Conservation (phyloP, 2,888 invertebrate genomes). For the Dryococelus australis region DNA sequence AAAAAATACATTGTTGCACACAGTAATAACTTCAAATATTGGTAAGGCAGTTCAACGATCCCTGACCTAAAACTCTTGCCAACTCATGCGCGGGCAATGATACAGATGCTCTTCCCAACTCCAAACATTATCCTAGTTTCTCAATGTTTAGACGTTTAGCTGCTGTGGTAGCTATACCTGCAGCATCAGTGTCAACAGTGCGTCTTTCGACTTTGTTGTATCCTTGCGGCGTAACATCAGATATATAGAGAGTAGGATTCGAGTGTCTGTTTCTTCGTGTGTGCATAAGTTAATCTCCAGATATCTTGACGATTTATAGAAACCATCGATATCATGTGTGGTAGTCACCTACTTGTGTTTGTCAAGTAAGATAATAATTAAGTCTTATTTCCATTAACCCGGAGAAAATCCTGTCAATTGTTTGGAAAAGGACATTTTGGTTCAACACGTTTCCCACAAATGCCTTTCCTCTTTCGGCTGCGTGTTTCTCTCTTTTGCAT, state of each 20-base stretch:
- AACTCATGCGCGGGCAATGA: conserved; percentile 5
- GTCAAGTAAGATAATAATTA: neutral
- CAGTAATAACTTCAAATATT: neutral
- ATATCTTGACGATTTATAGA: conserved; percentile 5
- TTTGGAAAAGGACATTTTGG: conserved; percentile 3
- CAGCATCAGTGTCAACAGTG: neutral
- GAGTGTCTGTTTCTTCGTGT: neutral
- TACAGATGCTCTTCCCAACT: neutral
- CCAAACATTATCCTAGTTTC: neutral
- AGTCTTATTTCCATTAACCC: conserved; percentile 3
- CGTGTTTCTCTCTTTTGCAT: neutral
- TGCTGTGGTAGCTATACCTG: neutral
- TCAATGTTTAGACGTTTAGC: neutral
- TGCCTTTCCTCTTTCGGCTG: neutral
- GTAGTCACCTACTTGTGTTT: neutral
- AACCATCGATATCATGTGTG: neutral
- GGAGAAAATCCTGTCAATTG: neutral
- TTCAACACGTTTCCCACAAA: neutral
- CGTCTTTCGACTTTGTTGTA: neutral
- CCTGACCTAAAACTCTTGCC: neutral
- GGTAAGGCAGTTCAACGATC: neutral
- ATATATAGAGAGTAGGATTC: neutral
- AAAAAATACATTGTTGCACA: neutral
- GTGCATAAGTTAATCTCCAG: neutral
- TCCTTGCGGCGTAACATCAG: neutral